Conservation (phyloP, 2,113 vertebrate species). For the Azemiops feae region DNA sequence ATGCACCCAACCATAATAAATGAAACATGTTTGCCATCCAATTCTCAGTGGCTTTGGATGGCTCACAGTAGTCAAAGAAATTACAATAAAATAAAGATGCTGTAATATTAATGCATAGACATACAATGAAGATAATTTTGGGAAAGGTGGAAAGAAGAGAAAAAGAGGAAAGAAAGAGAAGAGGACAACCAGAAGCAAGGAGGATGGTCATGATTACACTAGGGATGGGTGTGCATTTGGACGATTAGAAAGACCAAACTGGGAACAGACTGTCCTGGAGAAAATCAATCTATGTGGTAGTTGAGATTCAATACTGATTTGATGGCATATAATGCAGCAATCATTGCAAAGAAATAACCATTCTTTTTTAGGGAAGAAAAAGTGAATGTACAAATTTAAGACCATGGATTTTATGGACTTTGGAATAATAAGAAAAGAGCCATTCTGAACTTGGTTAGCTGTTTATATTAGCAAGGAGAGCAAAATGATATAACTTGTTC, state of each 20-base stretch:
- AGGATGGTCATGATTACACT: background rate
- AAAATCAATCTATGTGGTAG: background rate
- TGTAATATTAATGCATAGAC: background rate
- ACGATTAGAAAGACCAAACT: background rate
- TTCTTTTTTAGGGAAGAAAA: background rate
- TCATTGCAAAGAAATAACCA: background rate
- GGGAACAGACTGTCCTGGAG: background rate
- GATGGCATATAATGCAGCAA: background rate
- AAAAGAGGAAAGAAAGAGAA: background rate
- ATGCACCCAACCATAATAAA: background rate
- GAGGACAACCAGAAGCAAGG: background rate
- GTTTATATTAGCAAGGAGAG: background rate
- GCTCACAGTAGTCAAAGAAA: background rate
- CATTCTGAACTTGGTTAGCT: background rate
- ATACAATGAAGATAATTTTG: background rate
- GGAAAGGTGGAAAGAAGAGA: background rate
- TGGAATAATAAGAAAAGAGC: background rate
- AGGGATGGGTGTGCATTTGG: background rate
- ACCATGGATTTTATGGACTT: background rate
- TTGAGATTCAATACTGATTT: background rate
- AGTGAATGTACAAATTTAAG: background rate
- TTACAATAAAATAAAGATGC: background rate
- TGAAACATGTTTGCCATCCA: background rate
- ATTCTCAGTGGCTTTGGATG: background rate
- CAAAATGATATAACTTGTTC: background rate